Evolutionary conservation across 1,140 invertebrate genomes (phyloP).

Genomic region (Drosophila nebulosa): DNA sequence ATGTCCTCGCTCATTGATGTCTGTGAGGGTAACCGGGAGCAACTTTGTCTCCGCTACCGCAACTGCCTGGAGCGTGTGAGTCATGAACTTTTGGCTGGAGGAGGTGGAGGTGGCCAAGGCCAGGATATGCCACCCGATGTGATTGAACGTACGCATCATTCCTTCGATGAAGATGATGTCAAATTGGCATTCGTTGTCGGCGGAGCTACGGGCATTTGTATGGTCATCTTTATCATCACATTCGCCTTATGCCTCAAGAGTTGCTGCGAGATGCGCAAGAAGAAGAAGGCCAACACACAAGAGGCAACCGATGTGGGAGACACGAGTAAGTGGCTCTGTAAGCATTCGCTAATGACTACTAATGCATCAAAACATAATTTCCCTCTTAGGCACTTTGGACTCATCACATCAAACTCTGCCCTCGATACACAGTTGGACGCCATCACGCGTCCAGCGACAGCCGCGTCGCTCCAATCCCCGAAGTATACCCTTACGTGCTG

Average conservation of each 20-base stretch:
- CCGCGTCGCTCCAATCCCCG: conserved; percentile 50
- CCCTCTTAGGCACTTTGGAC: conserved; percentile 26
- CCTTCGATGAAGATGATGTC: conserved; percentile 63
- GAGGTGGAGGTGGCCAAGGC: not conserved
- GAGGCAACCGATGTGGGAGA: conserved; percentile 2
- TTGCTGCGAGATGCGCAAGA: conserved; percentile 59
- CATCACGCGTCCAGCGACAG: conserved; percentile 30
- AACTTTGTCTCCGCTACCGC: conserved; percentile 57
- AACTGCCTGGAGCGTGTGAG: conserved; percentile 64
- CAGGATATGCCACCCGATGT: conserved; percentile 12
- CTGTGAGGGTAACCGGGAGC: conserved; percentile 59
- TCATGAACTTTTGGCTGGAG: conserved; percentile 45
- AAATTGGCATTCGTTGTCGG: conserved; percentile 68
- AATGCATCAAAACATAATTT: not conserved
- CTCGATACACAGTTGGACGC: conserved; percentile 37
- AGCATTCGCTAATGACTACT: not conserved
- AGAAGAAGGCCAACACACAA: conserved; percentile 13
- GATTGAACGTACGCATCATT: conserved; percentile 40
- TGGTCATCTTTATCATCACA: conserved; percentile 71
- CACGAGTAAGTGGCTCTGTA: conserved; percentile 9
- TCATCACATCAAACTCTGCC: conserved; percentile 44
- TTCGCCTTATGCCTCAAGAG: conserved; percentile 66
- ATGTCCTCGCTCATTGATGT: conserved; percentile 45
- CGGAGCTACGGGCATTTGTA: conserved; percentile 63
- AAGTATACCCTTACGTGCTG: conserved; percentile 34